Evolutionary conservation across 1,140 invertebrate species (phyloP), one percentile per base, ranked within the genome.

Genomic region (Hirudo medicinalis): DNA sequence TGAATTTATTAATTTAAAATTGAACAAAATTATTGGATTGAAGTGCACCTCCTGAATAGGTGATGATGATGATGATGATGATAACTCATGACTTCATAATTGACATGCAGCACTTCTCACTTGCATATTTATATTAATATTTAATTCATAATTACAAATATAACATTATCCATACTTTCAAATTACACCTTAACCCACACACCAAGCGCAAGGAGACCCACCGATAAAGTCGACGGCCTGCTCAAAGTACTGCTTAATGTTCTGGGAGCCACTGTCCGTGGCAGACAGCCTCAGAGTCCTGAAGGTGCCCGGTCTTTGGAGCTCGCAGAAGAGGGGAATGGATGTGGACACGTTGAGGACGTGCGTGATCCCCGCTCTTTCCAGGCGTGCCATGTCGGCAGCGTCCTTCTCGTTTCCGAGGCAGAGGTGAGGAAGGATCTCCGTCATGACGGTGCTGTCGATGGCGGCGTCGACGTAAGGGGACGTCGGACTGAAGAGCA

Each of bases 171-270:
- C n/a, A n/a, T n/a, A n/a, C n/a, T n/a, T n/a, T n/a, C n/a, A n/a
- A n/a, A n/a, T n/a, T n/a, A n/a, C n/a, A n/a, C n/a, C n/a, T n/a
- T n/a, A 22, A 72, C 27, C 72, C 29, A 25, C 0, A 22, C 27
- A 49, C 15, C 11, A 63, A 63, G 19, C 57, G 17, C 6, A 11
- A 63, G 29, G 11, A 25, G 5, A 85, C 88, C 89, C 82, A 92
- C 91, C 91, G 77, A 94, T 94, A 82, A 92, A 94, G 75, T 90
- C 87, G 80, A 89, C 91, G 71, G 91, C 90, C 80, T 92, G 90
- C 78, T 92, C 89, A 82, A 93, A 94, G 85, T 92, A 93, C 84
- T 92, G 91, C 77, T 90, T 89, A 20, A 93, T 87, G 82, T 94
- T 93, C 79, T 93, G 91, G 77, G 91, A 89, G 15, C 89, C 88